Conservation (phyloP, 2,888 invertebrate genomes). For the Lithophane semibrunnea region DNA sequence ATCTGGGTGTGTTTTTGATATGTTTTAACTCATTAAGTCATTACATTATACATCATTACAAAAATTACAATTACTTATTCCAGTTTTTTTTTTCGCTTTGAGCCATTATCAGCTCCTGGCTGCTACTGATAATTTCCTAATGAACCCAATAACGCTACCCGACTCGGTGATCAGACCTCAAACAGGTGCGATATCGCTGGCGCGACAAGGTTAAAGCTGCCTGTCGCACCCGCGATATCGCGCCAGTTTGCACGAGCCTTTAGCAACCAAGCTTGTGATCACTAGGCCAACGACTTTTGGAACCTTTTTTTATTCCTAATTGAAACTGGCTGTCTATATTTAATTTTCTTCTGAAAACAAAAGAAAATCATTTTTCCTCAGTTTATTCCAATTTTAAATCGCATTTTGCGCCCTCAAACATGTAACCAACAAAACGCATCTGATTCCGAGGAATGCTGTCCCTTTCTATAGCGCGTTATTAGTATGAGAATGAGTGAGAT, state of each 20-base stretch:
- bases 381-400: not conserved
- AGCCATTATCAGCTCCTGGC: not conserved
- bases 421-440: not conserved
- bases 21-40: not conserved
- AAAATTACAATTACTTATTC: not conserved
- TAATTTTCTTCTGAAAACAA: not conserved
- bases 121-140: not conserved
- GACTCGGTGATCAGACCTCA: not conserved
- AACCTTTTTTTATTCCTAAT: not conserved
- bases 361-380: not conserved
- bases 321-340: not conserved
- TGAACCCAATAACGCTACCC: not conserved
- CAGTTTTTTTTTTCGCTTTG: not conserved
- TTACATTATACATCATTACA: not conserved
- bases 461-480: constrained; percentile 15
- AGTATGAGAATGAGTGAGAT: constrained; percentile 30
- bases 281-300: too few species aligned
- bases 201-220: too few species aligned
- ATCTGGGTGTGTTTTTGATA: constrained; percentile 4
- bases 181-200: too few species aligned
- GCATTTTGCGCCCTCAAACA: not conserved
- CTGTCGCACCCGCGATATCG: too few species aligned
- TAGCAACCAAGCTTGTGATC: too few species aligned
- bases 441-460: not conserved
- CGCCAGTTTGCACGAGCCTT: too few species aligned